These are phyloP conservation scores for Didymodactylos carnosus DNA, from an alignment of 2,888 invertebrate genomes.

Conservation along the genomic window DNA sequence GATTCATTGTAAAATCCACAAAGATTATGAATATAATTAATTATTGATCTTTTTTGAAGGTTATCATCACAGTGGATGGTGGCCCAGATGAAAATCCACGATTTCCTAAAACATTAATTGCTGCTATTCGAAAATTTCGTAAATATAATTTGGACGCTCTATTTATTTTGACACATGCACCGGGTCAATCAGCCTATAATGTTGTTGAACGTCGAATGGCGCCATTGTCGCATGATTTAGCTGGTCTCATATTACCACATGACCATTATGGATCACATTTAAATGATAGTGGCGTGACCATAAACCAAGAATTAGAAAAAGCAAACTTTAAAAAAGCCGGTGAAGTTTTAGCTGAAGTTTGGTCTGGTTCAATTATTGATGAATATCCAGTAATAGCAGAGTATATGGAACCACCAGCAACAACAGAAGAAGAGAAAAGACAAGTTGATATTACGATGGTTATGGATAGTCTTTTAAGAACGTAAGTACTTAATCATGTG, in stretches of 20 bases:
- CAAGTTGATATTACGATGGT: neutral
- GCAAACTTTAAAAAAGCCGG: neutral
- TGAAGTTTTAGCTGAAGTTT: neutral
- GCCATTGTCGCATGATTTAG: neutral
- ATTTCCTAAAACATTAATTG: constrained; percentile 16
- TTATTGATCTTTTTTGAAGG: too few relatives aligned
- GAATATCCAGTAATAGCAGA: neutral
- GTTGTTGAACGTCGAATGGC: neutral
- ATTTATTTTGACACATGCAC: constrained; percentile 37
- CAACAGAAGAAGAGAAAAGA: neutral
- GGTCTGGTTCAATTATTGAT: neutral
- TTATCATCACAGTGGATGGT: constrained; percentile 16
- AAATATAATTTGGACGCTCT: constrained; percentile 27
- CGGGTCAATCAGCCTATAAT: neutral
- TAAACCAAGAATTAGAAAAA: neutral
- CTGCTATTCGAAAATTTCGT: constrained; percentile 17
- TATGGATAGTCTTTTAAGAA: neutral
- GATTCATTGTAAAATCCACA: too few relatives aligned
- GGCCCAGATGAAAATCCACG: constrained; percentile 10
- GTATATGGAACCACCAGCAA: neutral
- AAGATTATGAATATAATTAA: too few relatives aligned
- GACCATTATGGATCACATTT: neutral
- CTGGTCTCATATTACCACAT: neutral
- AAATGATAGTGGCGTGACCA: neutral
- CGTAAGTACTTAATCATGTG: too few relatives aligned